These are phyloP conservation scores for Agrochola lychnidis DNA, from an alignment of 2,888 invertebrate species.

Conservation along the genomic window DNA sequence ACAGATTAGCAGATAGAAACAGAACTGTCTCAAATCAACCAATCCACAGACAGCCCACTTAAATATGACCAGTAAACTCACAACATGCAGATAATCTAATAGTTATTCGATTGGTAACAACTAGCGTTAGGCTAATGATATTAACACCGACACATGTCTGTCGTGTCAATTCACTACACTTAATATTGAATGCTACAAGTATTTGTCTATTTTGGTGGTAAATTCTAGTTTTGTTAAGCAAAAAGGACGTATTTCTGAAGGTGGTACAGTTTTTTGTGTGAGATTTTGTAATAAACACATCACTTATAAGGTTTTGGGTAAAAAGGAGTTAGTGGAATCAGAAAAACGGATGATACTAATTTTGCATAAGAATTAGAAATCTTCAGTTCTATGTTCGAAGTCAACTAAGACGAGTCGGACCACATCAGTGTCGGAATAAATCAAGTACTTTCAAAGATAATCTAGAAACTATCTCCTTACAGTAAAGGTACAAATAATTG, in stretches of 20 bases:
- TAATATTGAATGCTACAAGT: slow-evolving; percentile 49
- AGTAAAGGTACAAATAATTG: too few species aligned
- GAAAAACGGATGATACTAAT: background rate
- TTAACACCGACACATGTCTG: slow-evolving; percentile 65
- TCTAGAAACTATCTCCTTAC: too few species aligned
- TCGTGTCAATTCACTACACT: slow-evolving; percentile 54
- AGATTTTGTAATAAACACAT: background rate
- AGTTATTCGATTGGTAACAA: slow-evolving; percentile 41
- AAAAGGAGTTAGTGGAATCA: background rate
- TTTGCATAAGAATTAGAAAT: background rate
- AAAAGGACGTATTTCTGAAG: background rate
- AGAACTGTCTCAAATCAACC: background rate
- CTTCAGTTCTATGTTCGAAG: too few species aligned
- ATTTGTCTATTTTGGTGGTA: background rate
- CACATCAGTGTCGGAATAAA: too few species aligned
- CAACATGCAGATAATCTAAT: slow-evolving; percentile 33
- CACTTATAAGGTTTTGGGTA: background rate
- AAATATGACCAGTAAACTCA: slow-evolving; percentile 17
- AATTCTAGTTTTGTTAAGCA: background rate
- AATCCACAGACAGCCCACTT: background rate
- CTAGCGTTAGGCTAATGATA: slow-evolving; percentile 54
- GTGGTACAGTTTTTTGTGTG: background rate
- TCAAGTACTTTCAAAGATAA: too few species aligned
- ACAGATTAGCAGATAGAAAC: too few species aligned
- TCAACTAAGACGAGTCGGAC: too few species aligned